Base-by-base conservation (phyloP, 2,797 vertebrate genomes). In the Spondyliosoma cantharus region DNA sequence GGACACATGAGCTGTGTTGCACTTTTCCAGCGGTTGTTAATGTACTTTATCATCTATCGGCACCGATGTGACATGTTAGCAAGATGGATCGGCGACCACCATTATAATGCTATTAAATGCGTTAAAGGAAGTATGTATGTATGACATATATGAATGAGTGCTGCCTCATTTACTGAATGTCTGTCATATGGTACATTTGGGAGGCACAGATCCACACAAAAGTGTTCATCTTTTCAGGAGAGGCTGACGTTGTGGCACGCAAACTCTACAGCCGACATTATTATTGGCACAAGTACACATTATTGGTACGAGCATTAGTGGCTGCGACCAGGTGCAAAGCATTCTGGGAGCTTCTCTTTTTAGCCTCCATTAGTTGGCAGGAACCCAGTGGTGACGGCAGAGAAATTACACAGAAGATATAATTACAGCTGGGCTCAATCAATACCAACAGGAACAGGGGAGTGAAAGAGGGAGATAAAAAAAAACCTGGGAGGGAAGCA, bases 371-470 rank as follows among this genome's bases (percentile, higher is more conserved):
- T 89, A 91, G 79, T 82, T 90, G 86, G 81, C 88, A 90, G 83
- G 78, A 85, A 85, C 86, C 83, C 86, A 86, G 82, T 13, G 0
- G 80, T 92, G 92, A 93, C 85, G 87, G 80, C 85, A 93, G 82
- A 90, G 85, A 90, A 92, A 93, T 93, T 87, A 92, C 89, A 88
- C 73, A 80, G 83, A 89, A 87, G 86, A 92, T 91, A 90, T 91
- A 92, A 93, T 93, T 92, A 91, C 91, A 91, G 89, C 86, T 66
- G 73, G 86, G 83, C 82, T 92, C 89, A 92, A 90, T 92, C 91
- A 91, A 92, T 89, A 87, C 76, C 80, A 81, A 87, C 88, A 87
- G 74, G 88, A 90, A 85, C 86, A 90, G 76, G 65, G 64, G 82
- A 84, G 82, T 80, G 88, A 90, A 90, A 82, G 82, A 67, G 61